Conservation (phyloP, 2,888 invertebrate genomes). For the Tubiluchus corallicola region DNA sequence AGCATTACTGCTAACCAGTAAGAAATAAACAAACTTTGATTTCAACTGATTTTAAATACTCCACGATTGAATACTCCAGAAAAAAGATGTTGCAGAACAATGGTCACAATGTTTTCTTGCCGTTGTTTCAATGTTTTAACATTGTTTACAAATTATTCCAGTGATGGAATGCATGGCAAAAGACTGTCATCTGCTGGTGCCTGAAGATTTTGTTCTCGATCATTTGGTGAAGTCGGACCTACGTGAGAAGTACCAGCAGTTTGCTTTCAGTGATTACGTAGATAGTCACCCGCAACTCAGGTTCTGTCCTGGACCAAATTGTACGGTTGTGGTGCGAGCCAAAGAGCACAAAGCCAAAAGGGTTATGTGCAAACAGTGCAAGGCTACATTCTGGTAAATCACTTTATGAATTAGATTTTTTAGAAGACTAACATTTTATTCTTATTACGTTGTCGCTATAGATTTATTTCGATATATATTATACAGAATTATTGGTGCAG, state of each 20-base stretch:
- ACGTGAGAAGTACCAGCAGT: constrained; percentile 81
- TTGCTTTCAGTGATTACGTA: constrained; percentile 88
- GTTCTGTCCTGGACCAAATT: constrained; percentile 91
- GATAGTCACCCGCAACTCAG: constrained; percentile 39
- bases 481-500: too few species aligned
- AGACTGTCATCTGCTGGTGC: constrained; percentile 79
- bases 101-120: background rate
- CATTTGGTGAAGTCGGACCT: constrained; percentile 60
- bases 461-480: too few species aligned
- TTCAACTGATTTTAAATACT: too few species aligned
- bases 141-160: constrained; percentile 27
- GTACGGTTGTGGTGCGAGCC: constrained; percentile 54
- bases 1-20: too few species aligned
- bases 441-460: too few species aligned
- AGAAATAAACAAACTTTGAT: too few species aligned
- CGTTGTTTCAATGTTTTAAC: too few species aligned
- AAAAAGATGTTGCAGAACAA: too few species aligned
- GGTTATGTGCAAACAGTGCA: constrained; percentile 70
- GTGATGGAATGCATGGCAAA: constrained; percentile 94
- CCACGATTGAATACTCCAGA: too few species aligned
- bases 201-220: constrained; percentile 81
- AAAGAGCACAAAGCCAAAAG: constrained; percentile 62
- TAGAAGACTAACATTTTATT: too few species aligned
- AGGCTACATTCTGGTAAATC: constrained; percentile 69
- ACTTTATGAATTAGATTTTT: too few species aligned